Conservation (phyloP, 2,797 vertebrate species). For the Chaunax sp. region DNA sequence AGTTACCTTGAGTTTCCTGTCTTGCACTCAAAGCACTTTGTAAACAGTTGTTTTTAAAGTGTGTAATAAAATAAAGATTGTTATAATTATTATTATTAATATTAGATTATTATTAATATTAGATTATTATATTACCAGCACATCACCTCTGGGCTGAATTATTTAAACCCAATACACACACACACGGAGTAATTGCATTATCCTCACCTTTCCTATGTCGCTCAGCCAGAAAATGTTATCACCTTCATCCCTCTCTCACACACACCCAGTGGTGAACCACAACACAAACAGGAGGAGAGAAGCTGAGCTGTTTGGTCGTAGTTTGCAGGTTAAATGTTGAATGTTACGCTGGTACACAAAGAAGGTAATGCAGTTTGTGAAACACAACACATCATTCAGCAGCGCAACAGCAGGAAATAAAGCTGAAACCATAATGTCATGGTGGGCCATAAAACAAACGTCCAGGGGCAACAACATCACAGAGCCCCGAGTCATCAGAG, state of each 20-base stretch:
- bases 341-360: slow-evolving; percentile 17
- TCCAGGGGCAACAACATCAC: slow-evolving; percentile 43
- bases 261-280: slow-evolving; percentile 31
- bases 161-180: slow-evolving; percentile 41
- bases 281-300: not conserved
- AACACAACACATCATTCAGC: slow-evolving; percentile 46
- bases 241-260: slow-evolving; percentile 2
- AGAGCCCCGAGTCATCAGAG: slow-evolving; percentile 48
- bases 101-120: no score
- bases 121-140: slow-evolving; percentile 60
- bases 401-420: slow-evolving; percentile 51
- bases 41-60: no score
- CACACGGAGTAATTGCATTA: slow-evolving; percentile 35
- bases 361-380: slow-evolving; percentile 48
- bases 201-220: slow-evolving; percentile 28
- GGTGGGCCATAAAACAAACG: slow-evolving; percentile 45
- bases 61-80: no score
- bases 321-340: slow-evolving; percentile 30
- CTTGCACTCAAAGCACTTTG: no score
- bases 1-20: no score
- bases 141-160: slow-evolving; percentile 58
- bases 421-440: slow-evolving; percentile 55
- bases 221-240: slow-evolving; percentile 15
- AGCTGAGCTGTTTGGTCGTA: slow-evolving; percentile 19
- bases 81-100: no score